These are phyloP conservation scores for Merops nubicus DNA, from an alignment of 2,113 vertebrate genomes.

Conservation along the genomic window DNA sequence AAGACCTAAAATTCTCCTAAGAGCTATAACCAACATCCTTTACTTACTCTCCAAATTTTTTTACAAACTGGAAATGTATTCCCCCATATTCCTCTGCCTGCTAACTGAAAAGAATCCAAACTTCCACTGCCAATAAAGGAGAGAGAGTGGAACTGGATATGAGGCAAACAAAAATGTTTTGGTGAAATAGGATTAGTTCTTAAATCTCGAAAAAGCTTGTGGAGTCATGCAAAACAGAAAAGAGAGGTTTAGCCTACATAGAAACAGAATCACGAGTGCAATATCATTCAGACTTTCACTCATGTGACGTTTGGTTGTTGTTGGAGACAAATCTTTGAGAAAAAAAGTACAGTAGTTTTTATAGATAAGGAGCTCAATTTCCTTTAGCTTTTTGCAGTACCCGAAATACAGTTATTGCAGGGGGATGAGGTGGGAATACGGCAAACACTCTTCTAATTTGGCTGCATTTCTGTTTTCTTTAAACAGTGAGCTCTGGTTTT, in stretches of 20 bases:
- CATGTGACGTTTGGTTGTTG: conserved; percentile 67
- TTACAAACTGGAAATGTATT: background rate
- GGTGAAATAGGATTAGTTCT: conserved; percentile 80
- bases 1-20: background rate
- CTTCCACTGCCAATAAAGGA: background rate
- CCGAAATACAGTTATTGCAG: conserved; percentile 19
- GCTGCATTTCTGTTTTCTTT: background rate
- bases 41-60: background rate
- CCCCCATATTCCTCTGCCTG: background rate
- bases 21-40: background rate
- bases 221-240: conserved; percentile 69
- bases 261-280: conserved; percentile 77
- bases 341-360: conserved; percentile 60
- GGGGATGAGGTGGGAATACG: background rate
- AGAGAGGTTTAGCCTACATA: conserved; percentile 70
- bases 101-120: background rate
- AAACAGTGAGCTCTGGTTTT: background rate
- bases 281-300: conserved; percentile 63
- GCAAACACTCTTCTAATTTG: background rate
- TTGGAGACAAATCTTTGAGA: conserved; percentile 69
- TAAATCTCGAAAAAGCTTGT: conserved; percentile 77
- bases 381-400: conserved; percentile 23
- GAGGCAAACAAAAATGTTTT: conserved; percentile 72
- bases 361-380: conserved; percentile 47
- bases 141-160: background rate